Conservation (phyloP, 30 jellyfish, hydroid and myxozoan species). For the Aurelia aurita complex sp. Pacific region DNA sequence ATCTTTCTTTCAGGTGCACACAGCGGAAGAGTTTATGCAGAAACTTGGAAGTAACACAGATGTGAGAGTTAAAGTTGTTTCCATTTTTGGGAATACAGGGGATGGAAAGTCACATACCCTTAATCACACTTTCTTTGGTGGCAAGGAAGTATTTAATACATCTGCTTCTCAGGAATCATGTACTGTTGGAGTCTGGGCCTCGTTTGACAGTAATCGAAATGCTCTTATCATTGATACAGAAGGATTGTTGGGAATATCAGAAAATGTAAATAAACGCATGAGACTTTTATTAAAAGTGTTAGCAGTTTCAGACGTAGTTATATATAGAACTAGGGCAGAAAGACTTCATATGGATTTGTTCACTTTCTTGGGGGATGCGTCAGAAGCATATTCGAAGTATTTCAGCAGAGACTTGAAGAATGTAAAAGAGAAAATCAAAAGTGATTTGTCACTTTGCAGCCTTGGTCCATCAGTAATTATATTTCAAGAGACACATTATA, state of each 20-base stretch:
- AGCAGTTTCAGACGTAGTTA: conserved; percentile 97
- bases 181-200: conserved; percentile 99
- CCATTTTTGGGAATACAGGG: conserved; percentile 99
- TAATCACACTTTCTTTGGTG: conserved; percentile 93
- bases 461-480: conserved; percentile 96
- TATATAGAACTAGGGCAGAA: conserved; percentile 98
- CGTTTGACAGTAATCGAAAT: conserved; percentile 73
- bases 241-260: conserved; percentile 96
- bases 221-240: conserved; percentile 96
- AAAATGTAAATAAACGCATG: conserved; percentile 95
- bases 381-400: conserved; percentile 95
- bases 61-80: conserved; percentile 88
- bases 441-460: conserved; percentile 90
- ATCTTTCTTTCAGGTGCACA: conserved; percentile 44
- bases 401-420: conserved; percentile 90
- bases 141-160: conserved; percentile 86
- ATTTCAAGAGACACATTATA: conserved; percentile 97
- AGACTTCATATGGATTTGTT: conserved; percentile 97
- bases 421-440: conserved; percentile 84
- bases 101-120: conserved; percentile 98
- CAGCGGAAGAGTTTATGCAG: conserved; percentile 71
- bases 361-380: conserved; percentile 98
- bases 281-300: conserved; percentile 91
- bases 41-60: conserved; percentile 67
- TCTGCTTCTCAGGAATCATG: conserved; percentile 96